Base-by-base conservation (phyloP, 1,140 invertebrate genomes). In the Brachionus manjavacas region DNA sequence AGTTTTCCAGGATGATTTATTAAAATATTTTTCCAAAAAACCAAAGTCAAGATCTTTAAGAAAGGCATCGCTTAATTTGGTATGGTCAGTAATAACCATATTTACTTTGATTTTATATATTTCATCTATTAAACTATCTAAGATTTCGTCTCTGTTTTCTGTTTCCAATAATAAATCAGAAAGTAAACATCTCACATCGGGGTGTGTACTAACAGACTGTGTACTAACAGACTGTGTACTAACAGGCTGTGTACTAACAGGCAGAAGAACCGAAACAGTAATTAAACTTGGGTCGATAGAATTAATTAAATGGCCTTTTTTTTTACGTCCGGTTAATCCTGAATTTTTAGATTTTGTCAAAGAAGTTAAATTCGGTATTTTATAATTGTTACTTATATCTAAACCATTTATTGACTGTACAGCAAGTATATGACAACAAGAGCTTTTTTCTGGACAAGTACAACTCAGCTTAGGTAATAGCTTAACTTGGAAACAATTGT, bases 281-380 rank as follows among this genome's bases (percentile, higher is more conserved):
- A 3, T 46, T 46, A 46, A 60, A 25, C 23, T 25, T 16, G 55
- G 55, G 55, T 60, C 23, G 23, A 20, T 16, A 16, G 55, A 60
- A 60, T 60, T 60, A 16, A 60, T 16, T 60, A 60, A 60, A 60
- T 60, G 55, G 55, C n/a, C 55, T 20, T 25, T 20, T 60, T 60
- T 60, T 60, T 60, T n/a, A 60, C 55, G 55, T 20, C 55, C 55
- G 23, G 55, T 60, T 60, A 25, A 60, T 20, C 55, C 55, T 60
- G 23, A 60, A 60, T 60, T 60, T 60, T 60, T 60, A 60, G 55
- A 60, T 60, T 60, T 60, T 60, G 55, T 60, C 55, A 60, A 60
- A 20, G n/a, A 20, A 25, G 55, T 20, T 25, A 60, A 25, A 60
- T 60, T 60, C 23, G 55, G 55, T 60, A 60, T 60, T 60, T 60